Conservation (phyloP, 2,113 vertebrate species). For the Psittacula cyanocephala region DNA sequence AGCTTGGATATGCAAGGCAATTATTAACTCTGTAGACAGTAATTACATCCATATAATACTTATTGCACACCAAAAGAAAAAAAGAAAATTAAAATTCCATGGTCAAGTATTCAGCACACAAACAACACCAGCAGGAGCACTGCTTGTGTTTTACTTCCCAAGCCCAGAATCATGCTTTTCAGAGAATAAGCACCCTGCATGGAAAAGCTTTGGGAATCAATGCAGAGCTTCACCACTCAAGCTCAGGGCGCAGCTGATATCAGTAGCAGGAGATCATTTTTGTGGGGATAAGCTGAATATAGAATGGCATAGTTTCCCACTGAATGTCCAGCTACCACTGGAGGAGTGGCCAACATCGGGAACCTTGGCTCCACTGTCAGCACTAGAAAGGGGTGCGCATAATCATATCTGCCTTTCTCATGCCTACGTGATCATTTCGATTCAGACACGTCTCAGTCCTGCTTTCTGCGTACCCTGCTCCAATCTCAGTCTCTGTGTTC, state of each 20-base stretch:
- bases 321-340: not conserved
- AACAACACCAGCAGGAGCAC: not conserved
- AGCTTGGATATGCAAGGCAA: slow-evolving; percentile 5
- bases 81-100: not conserved
- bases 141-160: not conserved
- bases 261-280: not conserved
- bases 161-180: not conserved
- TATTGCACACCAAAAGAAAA: not conserved
- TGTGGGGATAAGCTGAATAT: not conserved
- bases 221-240: not conserved
- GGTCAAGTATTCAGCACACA: not conserved
- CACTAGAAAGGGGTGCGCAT: not conserved
- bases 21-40: slow-evolving; percentile 33
- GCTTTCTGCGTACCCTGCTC: not conserved
- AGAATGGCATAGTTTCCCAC: not conserved
- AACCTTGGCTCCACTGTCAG: not conserved
- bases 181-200: not conserved
- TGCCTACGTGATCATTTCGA: not conserved
- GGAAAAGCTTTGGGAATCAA: not conserved
- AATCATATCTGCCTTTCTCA: not conserved
- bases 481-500: not conserved
- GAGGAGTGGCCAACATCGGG: not conserved
- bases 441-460: not conserved
- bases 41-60: slow-evolving; percentile 37
- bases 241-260: not conserved